These are phyloP conservation scores for Ciconia maguari DNA, from an alignment of 2,113 vertebrate species.

Conservation along the genomic window DNA sequence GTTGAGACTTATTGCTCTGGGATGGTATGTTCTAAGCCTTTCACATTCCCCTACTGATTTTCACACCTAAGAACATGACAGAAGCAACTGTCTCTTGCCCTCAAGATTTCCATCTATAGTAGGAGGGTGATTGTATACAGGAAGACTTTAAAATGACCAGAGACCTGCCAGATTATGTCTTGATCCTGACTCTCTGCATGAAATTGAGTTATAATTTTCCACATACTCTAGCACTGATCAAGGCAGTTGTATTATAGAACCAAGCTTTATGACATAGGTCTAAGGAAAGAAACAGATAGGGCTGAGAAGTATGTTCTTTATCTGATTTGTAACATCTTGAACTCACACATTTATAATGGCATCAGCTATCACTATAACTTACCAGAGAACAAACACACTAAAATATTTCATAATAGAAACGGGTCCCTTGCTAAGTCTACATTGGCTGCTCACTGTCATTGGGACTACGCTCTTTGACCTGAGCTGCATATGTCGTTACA, in stretches of 20 bases:
- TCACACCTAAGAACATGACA: not conserved
- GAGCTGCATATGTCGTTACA: not conserved
- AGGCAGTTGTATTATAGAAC: not conserved
- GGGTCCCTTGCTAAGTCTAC: not conserved
- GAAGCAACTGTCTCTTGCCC: not conserved
- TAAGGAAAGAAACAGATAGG: not conserved
- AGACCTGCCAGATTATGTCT: not conserved
- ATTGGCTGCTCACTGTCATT: not conserved
- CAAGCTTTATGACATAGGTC: not conserved
- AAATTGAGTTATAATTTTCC: not conserved
- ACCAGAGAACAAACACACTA: not conserved
- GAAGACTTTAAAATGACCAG: not conserved
- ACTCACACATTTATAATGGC: not conserved
- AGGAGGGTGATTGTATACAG: not conserved
- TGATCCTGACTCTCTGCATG: not conserved
- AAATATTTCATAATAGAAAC: not conserved
- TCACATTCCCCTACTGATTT: not conserved
- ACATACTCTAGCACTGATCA: accelerated
- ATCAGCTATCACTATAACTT: not conserved
- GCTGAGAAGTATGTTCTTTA: not conserved
- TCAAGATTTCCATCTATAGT: not conserved
- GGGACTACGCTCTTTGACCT: not conserved
- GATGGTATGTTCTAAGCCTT: not conserved
- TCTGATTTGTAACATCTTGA: not conserved
- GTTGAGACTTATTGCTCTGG: not conserved